These are phyloP conservation scores for Hydra vulgaris DNA, from an alignment of 30 jellyfish, hydroid and myxozoan species.

Conservation along the genomic window DNA sequence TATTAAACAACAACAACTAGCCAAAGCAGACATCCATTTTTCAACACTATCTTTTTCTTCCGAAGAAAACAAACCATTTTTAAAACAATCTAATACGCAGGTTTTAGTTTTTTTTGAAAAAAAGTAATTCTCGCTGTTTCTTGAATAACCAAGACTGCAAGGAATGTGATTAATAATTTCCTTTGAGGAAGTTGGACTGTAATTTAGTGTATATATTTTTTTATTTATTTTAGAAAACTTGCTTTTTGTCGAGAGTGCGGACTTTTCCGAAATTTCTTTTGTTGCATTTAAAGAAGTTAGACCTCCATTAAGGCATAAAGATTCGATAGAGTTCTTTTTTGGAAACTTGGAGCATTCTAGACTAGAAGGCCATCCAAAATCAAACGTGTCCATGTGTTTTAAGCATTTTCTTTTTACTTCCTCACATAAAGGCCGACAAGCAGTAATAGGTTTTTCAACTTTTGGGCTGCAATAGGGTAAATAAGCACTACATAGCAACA, in stretches of 20 bases:
- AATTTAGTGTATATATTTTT: neutral
- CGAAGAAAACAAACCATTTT: slow-evolving; percentile 72
- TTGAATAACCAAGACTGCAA: slow-evolving; percentile 53
- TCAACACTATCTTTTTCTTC: slow-evolving; percentile 64
- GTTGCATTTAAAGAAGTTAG: neutral
- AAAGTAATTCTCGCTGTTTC: slow-evolving; percentile 69
- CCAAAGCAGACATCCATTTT: slow-evolving; percentile 75
- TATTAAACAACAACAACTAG: slow-evolving; percentile 62
- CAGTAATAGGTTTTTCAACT: slow-evolving; percentile 48
- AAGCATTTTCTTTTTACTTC: slow-evolving; percentile 53
- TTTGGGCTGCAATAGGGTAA: slow-evolving; percentile 77
- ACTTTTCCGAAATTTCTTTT: slow-evolving; percentile 23
- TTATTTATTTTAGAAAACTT: slow-evolving; percentile 4
- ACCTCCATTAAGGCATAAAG: slow-evolving; percentile 38
- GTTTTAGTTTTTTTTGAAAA: slow-evolving; percentile 54
- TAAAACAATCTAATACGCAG: slow-evolving; percentile 77
- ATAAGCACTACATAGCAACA: slow-evolving; percentile 78
- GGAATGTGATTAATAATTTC: slow-evolving; percentile 44
- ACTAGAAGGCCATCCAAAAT: slow-evolving; percentile 54
- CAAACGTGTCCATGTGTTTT: slow-evolving; percentile 32
- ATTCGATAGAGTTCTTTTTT: slow-evolving; percentile 40
- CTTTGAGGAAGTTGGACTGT: slow-evolving; percentile 24
- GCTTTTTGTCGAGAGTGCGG: slow-evolving; percentile 16
- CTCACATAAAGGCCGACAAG: slow-evolving; percentile 88
- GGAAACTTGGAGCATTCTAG: slow-evolving; percentile 74